These are phyloP conservation scores for Camptogramma bilineatum DNA, from an alignment of 2,888 invertebrate species.

Conservation along the genomic window DNA sequence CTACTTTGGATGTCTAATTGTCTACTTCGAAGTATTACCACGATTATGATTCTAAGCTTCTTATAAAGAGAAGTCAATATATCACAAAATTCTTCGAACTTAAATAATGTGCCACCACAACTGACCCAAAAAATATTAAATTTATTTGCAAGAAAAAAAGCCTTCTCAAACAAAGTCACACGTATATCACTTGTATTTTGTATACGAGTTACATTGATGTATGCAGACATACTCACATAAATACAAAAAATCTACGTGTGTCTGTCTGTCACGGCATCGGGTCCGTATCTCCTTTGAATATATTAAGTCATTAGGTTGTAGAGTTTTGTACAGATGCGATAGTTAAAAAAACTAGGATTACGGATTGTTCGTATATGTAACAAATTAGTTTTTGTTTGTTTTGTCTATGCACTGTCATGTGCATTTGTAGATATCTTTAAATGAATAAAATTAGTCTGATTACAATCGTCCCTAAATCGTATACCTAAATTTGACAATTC, in stretches of 20 bases:
- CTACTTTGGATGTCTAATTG: too few species aligned
- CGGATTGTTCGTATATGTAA: too few species aligned
- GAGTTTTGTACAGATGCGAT: constrained; percentile 35
- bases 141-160: background rate
- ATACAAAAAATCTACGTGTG: constrained; percentile 47
- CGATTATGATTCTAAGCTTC: background rate
- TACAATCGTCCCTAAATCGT: too few species aligned
- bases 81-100: too few species aligned
- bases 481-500: too few species aligned
- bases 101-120: too few species aligned
- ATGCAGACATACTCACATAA: constrained; percentile 45
- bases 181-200: background rate
- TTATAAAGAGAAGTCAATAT: background rate
- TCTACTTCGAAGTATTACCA: too few species aligned
- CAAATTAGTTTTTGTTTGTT: too few species aligned
- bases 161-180: background rate
- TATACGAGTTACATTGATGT: constrained; percentile 31
- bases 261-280: constrained; percentile 40
- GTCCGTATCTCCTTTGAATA: constrained; percentile 45
- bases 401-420: too few species aligned
- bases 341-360: background rate
- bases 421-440: too few species aligned
- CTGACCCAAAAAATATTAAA: too few species aligned
- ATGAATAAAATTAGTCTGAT: too few species aligned
- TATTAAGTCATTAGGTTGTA: constrained; percentile 42